Conservation (phyloP, 2,888 invertebrate species). For the Mactromeris polynyma region DNA sequence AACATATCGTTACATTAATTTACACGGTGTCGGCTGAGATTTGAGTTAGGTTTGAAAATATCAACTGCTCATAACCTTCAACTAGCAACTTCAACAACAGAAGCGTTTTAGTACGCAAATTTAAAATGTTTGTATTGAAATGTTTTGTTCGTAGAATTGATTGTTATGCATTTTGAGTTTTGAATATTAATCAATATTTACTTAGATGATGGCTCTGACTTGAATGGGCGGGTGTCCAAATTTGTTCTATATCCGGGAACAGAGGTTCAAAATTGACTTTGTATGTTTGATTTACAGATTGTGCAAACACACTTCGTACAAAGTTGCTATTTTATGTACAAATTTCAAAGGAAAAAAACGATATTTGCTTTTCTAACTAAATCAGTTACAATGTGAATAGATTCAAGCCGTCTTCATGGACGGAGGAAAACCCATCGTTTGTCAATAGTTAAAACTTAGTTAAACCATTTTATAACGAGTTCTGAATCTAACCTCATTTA, state of each 20-base stretch:
- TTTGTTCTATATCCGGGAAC: background rate
- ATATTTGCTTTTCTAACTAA: background rate
- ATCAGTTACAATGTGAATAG: background rate
- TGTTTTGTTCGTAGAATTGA: background rate
- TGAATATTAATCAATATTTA: background rate
- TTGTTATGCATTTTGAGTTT: background rate
- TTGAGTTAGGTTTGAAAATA: too few relatives aligned
- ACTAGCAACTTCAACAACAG: too few relatives aligned
- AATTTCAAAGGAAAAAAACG: slow-evolving; percentile 3
- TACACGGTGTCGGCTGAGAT: too few relatives aligned
- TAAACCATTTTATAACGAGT: background rate
- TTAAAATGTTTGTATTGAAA: too few relatives aligned
- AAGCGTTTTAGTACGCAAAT: too few relatives aligned
- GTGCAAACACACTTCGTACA: background rate
- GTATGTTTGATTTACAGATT: background rate
- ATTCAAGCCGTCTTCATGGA: background rate
- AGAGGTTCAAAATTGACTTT: slow-evolving; percentile 17
- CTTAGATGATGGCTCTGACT: background rate
- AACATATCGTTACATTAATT: too few relatives aligned
- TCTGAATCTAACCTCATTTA: slow-evolving; percentile 27
- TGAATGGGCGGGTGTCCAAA: background rate
- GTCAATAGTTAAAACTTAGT: background rate
- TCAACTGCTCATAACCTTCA: too few relatives aligned
- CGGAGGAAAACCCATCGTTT: background rate
- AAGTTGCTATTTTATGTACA: slow-evolving; percentile 3